Percentiles rank a stretch among this genome's conserved stretches.
These are phyloP conservation scores for Drusus annulatus DNA, from an alignment of 1,140 invertebrate species.

Conservation along the genomic window DNA sequence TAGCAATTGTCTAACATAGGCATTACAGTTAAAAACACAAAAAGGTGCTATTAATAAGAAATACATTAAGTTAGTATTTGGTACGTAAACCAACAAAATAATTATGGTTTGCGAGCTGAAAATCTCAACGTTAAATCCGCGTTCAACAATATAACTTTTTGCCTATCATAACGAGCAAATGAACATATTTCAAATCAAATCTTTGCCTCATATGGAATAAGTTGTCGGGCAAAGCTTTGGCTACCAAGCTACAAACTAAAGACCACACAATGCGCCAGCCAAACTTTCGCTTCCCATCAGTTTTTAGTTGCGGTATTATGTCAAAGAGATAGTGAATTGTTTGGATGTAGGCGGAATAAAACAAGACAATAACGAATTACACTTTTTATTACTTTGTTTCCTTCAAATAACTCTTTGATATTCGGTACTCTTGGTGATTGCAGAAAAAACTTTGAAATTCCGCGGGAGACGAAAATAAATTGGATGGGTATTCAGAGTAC, in stretches of 20 bases:
- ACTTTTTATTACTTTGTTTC: slow-evolving; percentile 37
- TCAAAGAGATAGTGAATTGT: slow-evolving; percentile 33
- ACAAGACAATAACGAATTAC: slow-evolving; percentile 24
- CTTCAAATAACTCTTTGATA: slow-evolving; percentile 12
- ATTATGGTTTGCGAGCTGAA: too few species aligned
- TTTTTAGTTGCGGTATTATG: slow-evolving; percentile 29
- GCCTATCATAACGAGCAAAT: not conserved
- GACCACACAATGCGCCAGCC: slow-evolving; percentile 16
- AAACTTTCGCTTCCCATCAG: slow-evolving; percentile 17
- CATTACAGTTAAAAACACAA: too few species aligned
- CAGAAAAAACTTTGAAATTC: not conserved
- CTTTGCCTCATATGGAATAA: not conserved
- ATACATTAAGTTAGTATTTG: too few species aligned
- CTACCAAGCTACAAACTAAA: not conserved
- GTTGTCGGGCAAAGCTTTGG: not conserved
- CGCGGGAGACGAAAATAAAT: too few species aligned
- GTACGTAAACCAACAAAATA: too few species aligned
- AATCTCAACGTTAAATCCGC: too few species aligned
- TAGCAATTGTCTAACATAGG: too few species aligned
- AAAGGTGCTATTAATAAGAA: too few species aligned
- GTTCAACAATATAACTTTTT: not conserved
- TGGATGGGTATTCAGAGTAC: too few species aligned
- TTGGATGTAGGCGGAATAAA: slow-evolving; percentile 18
- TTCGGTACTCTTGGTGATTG: slow-evolving; percentile 2
- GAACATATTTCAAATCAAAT: not conserved